These are phyloP conservation scores for Orius insidiosus DNA, from an alignment of 1,140 invertebrate genomes.

Conservation along the genomic window DNA sequence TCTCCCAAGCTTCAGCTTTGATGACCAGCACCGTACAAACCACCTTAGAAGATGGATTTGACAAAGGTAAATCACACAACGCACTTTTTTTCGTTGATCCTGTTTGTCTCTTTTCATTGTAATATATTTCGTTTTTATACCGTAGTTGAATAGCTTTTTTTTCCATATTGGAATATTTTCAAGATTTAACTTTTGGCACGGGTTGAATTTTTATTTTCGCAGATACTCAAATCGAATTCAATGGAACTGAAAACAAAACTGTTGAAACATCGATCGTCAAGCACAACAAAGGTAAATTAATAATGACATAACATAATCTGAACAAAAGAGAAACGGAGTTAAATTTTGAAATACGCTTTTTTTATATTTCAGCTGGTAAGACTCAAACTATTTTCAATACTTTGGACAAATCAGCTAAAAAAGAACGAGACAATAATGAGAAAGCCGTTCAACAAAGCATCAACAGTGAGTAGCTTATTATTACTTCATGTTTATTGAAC, in stretches of 20 bases:
- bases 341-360: background rate
- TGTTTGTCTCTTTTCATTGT: background rate
- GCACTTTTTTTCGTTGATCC: slow-evolving; percentile 3
- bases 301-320: too few species aligned
- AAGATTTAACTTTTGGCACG: background rate
- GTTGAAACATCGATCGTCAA: background rate
- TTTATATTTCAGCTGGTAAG: background rate
- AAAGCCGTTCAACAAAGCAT: background rate
- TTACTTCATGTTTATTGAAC: too few species aligned
- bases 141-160: too few species aligned
- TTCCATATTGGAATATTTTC: background rate
- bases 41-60: slow-evolving; percentile 11
- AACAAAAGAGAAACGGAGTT: too few species aligned
- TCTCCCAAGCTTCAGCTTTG: slow-evolving; percentile 10
- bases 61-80: slow-evolving; percentile 7
- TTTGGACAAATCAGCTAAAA: slow-evolving; percentile 4
- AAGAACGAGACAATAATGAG: background rate
- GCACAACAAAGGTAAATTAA: slow-evolving; percentile 2
- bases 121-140: too few species aligned
- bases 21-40: slow-evolving; percentile 11
- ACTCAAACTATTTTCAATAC: background rate
- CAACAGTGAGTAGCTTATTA: too few species aligned
- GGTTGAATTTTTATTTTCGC: background rate
- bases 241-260: slow-evolving; percentile 5
- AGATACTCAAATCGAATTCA: slow-evolving; percentile 10